These are phyloP conservation scores for Brachystomella parvula DNA, from an alignment of 1,140 invertebrate species.

Conservation along the genomic window DNA sequence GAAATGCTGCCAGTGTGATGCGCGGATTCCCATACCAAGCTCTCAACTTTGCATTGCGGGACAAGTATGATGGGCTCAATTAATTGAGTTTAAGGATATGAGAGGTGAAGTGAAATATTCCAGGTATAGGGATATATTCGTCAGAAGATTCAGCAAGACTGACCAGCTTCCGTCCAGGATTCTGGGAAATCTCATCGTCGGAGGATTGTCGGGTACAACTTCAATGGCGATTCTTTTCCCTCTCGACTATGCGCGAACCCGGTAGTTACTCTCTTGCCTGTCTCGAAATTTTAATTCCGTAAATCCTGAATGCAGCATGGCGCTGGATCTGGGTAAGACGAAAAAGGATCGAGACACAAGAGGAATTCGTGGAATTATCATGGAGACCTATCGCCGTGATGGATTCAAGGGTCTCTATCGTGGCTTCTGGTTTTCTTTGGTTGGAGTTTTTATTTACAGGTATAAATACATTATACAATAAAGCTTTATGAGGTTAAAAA, in stretches of 20 bases:
- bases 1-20: conserved; percentile 22
- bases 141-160: neutral
- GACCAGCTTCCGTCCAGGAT: neutral
- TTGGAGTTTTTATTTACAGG: conserved; percentile 34
- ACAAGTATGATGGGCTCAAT: conserved; percentile 18
- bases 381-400: conserved; percentile 16
- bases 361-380: neutral
- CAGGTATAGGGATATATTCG: conserved; percentile 11
- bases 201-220: conserved; percentile 25
- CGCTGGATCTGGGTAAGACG: conserved; percentile 3
- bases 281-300: neutral
- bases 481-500: conserved; percentile 9
- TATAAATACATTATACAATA: conserved; percentile 3
- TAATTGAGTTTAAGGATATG: neutral
- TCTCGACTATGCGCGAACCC: conserved; percentile 32
- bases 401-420: conserved; percentile 23
- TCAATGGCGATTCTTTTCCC: conserved; percentile 30
- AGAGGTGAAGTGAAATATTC: neutral
- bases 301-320: conserved; percentile 8
- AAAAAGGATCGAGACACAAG: conserved; percentile 6
- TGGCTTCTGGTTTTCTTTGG: conserved; percentile 26
- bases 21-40: conserved; percentile 33
- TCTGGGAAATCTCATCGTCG: conserved; percentile 22
- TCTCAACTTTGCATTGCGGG: conserved; percentile 34
- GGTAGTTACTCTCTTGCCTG: conserved; percentile 9